Base-by-base conservation (phyloP, 2,797 vertebrate genomes). In the Heterohyrax brucei region DNA sequence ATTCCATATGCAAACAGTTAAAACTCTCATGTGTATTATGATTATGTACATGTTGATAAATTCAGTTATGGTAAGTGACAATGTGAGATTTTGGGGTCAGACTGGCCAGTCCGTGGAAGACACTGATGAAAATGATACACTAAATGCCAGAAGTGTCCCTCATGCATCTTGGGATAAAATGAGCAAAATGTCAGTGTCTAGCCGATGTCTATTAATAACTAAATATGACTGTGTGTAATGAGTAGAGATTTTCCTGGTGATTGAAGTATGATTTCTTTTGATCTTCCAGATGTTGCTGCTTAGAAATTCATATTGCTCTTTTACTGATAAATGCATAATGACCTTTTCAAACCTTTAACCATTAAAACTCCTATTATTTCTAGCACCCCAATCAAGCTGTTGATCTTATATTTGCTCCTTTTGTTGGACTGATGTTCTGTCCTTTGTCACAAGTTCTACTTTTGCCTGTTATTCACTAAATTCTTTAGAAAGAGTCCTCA, bases 1-100 rank as follows among this genome's bases (percentile, higher is more conserved):
- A 99, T 99, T 99, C 98, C 98, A 98, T 99, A 99, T 99, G 99
- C 99, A 99, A 99, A 99, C 99, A 98, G 98, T 99, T 98, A 98
- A 98, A 98, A 98, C 98, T 98, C 99, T 98, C 97, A 46, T 87
- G 99, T 99, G 99, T 96, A 97, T 98, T 97, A 94, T 9, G 97
- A 98, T 99, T 99, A 98, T 96, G 94, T 98, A 96, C 97, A 97
- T 99, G 99, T 99, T 99, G 99, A 99, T 99, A 99, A 99, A 99
- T 99, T 99, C 99, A 98, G 99, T 99, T 98, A 98, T 79, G 97
- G 98, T 99, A 99, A 99, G 98, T 99, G 99, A 99, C 99, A 99
- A 99, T 98, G 98, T 98, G 98, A 98, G 98, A 98, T 98, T 99
- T 98, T 98, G 98, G 99, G 99, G 99, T 99, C 98, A 88, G 94